Evolutionary conservation across 2,888 invertebrate genomes (phyloP).

Genomic region (Machimus atricapillus): DNA sequence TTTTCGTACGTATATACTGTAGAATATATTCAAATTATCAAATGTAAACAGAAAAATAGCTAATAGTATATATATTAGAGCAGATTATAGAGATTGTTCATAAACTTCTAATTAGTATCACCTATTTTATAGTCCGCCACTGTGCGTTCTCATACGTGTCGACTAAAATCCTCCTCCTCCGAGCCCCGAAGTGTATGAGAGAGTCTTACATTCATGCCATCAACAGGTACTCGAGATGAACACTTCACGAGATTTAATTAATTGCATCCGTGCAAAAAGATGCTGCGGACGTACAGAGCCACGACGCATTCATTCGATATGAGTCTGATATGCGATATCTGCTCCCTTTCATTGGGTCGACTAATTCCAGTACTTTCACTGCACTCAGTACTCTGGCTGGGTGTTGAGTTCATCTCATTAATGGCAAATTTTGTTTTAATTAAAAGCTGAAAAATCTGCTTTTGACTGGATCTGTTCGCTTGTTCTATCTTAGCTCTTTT

Average conservation of each 20-base stretch:
- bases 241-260: neutral
- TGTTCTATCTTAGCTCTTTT: neutral
- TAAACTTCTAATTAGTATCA: too few relatives aligned
- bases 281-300: neutral
- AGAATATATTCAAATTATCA: too few relatives aligned
- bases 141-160: neutral
- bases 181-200: neutral
- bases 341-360: neutral
- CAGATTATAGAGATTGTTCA: too few relatives aligned
- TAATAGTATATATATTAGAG: too few relatives aligned
- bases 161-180: neutral
- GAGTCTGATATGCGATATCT: neutral
- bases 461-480: neutral
- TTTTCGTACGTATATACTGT: too few relatives aligned
- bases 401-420: neutral
- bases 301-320: neutral
- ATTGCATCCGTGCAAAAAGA: neutral
- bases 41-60: too few relatives aligned
- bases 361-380: neutral
- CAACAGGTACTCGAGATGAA: constrained; percentile 11
- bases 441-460: constrained; percentile 17
- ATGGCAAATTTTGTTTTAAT: neutral
- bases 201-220: neutral
- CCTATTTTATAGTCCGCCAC: neutral
- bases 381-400: neutral